Conservation (phyloP, 2,113 vertebrate genomes). For the Desmodus rotundus region DNA sequence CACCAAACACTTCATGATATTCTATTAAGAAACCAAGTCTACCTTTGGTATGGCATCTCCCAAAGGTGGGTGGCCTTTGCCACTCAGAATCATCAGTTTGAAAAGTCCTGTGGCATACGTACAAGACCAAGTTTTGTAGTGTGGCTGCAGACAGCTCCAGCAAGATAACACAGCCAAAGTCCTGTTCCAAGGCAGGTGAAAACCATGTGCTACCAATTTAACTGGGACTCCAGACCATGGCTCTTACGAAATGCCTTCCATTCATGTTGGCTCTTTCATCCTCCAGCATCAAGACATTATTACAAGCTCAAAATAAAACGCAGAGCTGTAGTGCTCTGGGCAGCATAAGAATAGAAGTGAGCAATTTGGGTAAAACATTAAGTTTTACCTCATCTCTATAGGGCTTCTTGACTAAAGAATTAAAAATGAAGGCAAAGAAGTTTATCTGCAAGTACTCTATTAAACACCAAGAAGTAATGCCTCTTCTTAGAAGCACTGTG, state of each 20-base stretch:
- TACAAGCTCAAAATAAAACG: slow-evolving; percentile 42
- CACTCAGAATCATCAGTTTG: background rate
- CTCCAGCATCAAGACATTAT: slow-evolving; percentile 52
- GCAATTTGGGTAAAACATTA: background rate
- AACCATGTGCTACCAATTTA: slow-evolving; percentile 55
- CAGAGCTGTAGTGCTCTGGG: background rate
- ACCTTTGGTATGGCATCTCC: background rate
- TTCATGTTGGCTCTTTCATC: slow-evolving; percentile 36
- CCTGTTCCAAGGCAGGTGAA: background rate
- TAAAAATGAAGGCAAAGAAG: background rate
- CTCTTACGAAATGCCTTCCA: slow-evolving; percentile 53
- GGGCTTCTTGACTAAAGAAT: background rate
- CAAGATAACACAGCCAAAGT: background rate
- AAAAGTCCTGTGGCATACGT: background rate
- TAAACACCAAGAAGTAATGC: background rate
- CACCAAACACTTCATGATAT: background rate
- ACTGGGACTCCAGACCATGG: slow-evolving; percentile 20
- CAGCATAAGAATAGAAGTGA: background rate
- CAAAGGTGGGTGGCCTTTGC: background rate
- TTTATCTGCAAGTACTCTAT: background rate
- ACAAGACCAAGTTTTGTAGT: background rate
- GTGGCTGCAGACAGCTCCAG: background rate
- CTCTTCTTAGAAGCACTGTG: background rate
- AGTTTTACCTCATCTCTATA: background rate
- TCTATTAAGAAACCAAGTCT: background rate